Evolutionary conservation across 2,888 invertebrate genomes (phyloP), one percentile per base, ranked within the genome.

Genomic region (Lithophane socia): DNA sequence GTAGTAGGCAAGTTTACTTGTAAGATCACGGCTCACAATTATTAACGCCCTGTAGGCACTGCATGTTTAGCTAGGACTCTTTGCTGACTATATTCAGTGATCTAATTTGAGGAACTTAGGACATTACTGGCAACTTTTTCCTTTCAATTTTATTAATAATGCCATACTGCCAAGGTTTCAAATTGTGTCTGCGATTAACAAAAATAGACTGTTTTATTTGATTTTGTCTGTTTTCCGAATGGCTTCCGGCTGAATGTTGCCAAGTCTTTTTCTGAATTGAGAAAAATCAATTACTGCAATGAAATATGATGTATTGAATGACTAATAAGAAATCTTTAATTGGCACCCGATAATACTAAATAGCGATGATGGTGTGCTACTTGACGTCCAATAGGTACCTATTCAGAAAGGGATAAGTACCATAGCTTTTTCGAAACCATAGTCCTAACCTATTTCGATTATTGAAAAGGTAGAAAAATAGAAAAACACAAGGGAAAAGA

Each of bases 121-220:
- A n/a, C n/a, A 16, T 60, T 16, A 0, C 29, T 69, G 16, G 13
- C 12, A 47, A 63, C 42, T 84, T 76, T 75, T 61, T 75, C 58
- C 9, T 66, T 29, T 8, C 24, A 61, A 61, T 37, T 37, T 37
- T 37, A 37, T 16, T 44, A 13, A 61, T 63, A 75, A 52, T 21
- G 29, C 61, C 68, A 65, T 49, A 68, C 13, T 61, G 70, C 69
- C 80, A 77, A 76, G 52, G 73, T 79, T 75, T 87, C 66, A 69
- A 63, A 86, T 84, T 73, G 73, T 87, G 86, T 84, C 80, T 84
- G 66, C 66, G 47, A 75, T 80, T 63, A 71, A 76, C 73, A 77
- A 68, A 86, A 86, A 86, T 87, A 87, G 73, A 29, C 29, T 37
- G 42, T 73, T 84, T 79, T 54, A 87, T 83, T 80, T 76, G 67